Conservation (phyloP, 2,888 invertebrate genomes). For the Dryococelus australis region DNA sequence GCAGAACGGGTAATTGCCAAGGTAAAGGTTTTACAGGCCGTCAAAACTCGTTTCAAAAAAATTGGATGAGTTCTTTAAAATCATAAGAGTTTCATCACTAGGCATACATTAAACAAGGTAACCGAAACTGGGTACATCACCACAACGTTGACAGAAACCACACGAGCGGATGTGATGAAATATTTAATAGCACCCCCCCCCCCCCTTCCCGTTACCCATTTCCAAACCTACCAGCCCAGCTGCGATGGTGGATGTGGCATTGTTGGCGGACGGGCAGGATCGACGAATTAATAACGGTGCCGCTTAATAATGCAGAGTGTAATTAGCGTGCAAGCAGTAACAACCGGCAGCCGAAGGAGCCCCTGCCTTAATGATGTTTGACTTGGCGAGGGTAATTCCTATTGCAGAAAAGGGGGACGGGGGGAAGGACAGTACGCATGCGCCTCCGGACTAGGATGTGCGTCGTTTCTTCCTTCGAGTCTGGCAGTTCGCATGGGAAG, state of each 20-base stretch:
- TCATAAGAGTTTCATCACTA: not conserved
- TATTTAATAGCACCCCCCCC: not conserved
- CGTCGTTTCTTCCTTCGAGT: not conserved
- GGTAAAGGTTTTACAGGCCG: not conserved
- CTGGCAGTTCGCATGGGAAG: not conserved
- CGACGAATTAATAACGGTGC: not conserved
- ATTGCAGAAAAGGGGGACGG: not conserved
- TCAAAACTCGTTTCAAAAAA: not conserved
- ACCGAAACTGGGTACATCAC: not conserved
- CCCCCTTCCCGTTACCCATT: not conserved
- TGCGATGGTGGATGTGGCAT: not conserved
- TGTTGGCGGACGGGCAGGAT: not conserved
- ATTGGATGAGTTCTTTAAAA: not conserved
- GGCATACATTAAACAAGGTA: not conserved
- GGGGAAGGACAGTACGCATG: not conserved
- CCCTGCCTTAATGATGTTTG: not conserved
- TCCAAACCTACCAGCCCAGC: not conserved
- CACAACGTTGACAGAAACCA: not conserved
- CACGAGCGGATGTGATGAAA: not conserved
- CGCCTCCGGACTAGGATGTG: not conserved
- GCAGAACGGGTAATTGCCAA: not conserved
- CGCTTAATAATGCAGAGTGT: conserved; percentile 2
- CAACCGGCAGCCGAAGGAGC: not conserved
- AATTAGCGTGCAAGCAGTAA: not conserved
- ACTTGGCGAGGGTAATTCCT: not conserved